phyloP scores from a whole-genome alignment of 1,140 invertebrate genomes.

The Caenorhabditis briggsae region DNA sequence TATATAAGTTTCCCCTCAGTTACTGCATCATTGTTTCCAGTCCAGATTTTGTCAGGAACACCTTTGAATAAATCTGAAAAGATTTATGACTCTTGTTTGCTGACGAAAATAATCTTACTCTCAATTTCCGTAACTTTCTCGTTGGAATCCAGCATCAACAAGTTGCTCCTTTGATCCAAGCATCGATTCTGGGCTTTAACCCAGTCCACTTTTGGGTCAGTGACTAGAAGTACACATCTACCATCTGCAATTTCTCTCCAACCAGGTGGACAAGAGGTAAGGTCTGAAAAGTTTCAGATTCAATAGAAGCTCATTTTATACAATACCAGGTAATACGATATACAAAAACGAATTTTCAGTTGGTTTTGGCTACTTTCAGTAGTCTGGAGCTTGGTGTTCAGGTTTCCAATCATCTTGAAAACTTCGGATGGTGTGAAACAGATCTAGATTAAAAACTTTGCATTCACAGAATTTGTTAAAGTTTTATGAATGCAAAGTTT shows the following conservation, averaged over 20 bases:
- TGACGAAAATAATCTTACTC: background rate
- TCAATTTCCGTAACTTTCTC: background rate
- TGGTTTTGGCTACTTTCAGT: no score
- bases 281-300: background rate
- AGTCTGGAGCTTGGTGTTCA: no score
- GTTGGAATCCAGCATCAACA: background rate
- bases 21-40: constrained; percentile 49
- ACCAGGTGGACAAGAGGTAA: background rate
- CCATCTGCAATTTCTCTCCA: background rate
- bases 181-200: constrained; percentile 32
- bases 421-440: no score
- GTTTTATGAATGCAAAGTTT: no score
- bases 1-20: constrained; percentile 25
- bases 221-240: background rate
- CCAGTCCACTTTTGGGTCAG: constrained; percentile 2
- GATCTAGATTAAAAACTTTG: no score
- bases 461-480: no score
- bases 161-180: constrained; percentile 40
- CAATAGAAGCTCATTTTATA: background rate
- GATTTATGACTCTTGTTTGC: background rate
- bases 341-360: no score
- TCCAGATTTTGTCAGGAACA: constrained; percentile 19
- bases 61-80: constrained; percentile 17
- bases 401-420: no score
- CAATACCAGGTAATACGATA: no score